Percentiles rank a stretch among this genome's conserved stretches.
Conservation (phyloP, 2,888 invertebrate species). For the Chromoteleia sp. region DNA sequence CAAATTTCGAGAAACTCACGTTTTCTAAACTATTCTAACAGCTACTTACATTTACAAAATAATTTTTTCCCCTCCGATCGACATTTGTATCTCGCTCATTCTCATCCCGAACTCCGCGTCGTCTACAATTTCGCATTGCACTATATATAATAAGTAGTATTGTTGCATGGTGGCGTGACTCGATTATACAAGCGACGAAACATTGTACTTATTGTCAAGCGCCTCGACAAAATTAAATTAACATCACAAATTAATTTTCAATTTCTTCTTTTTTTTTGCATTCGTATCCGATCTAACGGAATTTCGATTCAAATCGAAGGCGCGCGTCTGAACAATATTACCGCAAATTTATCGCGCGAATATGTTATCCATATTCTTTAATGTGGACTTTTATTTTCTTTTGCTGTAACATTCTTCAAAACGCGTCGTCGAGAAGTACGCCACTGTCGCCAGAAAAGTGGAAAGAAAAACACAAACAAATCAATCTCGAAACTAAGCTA, state of each 20-base stretch:
- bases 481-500: conserved; percentile 7
- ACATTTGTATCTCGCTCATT: conserved; percentile 10
- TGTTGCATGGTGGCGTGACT: conserved; percentile 43
- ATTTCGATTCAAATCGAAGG: neutral
- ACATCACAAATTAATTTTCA: conserved; percentile 40
- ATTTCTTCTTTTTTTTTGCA: neutral
- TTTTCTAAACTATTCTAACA: conserved; percentile 41
- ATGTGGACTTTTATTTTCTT: neutral
- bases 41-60: conserved; percentile 59
- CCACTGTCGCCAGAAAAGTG: conserved; percentile 33
- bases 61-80: conserved; percentile 20
- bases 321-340: conserved; percentile 1
- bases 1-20: conserved; percentile 46
- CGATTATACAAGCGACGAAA: conserved; percentile 42
- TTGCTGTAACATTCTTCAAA: conserved; percentile 16
- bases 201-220: conserved; percentile 57
- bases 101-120: conserved; percentile 16
- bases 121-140: conserved; percentile 58
- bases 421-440: conserved; percentile 9
- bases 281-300: neutral
- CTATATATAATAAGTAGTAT: conserved; percentile 52
- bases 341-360: neutral
- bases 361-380: neutral
- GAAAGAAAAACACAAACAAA: neutral
- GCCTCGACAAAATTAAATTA: conserved; percentile 36